A percentile compares a stretch with the other conserved stretches of the same genome.
Conservation (phyloP, 2,113 vertebrate species). For the Corapipo altera region DNA sequence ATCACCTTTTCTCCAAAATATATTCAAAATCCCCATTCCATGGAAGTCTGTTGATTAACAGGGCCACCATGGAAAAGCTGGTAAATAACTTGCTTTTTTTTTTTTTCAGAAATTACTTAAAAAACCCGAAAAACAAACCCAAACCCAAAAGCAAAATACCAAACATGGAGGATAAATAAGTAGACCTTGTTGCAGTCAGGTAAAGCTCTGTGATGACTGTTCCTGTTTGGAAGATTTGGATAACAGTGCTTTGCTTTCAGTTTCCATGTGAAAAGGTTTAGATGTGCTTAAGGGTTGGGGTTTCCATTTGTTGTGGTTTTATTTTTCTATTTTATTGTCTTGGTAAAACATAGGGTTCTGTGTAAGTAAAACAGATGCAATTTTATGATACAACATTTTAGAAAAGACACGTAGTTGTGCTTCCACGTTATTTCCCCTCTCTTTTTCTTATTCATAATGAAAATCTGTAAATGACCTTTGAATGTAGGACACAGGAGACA, state of each 20-base stretch:
- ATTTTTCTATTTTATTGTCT: background rate
- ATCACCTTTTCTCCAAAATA: background rate
- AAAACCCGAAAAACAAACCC: background rate
- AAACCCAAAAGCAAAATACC: background rate
- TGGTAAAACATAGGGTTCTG: background rate
- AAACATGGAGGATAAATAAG: background rate
- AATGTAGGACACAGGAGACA: background rate
- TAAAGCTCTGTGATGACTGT: background rate
- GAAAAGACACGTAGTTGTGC: background rate
- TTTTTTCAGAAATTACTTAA: background rate
- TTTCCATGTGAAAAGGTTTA: background rate
- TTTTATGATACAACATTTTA: background rate
- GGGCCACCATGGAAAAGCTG: background rate
- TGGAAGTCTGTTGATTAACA: background rate
- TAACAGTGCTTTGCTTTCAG: background rate
- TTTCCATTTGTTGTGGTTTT: background rate
- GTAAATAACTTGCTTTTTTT: background rate
- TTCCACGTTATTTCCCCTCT: background rate
- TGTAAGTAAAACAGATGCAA: background rate
- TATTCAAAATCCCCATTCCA: background rate
- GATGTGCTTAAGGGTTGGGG: background rate
- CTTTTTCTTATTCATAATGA: background rate
- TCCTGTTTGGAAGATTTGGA: background rate
- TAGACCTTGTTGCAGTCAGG: background rate
- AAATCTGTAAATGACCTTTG: background rate